Conservation (phyloP, 1,140 invertebrate genomes). For the Apis florea region DNA sequence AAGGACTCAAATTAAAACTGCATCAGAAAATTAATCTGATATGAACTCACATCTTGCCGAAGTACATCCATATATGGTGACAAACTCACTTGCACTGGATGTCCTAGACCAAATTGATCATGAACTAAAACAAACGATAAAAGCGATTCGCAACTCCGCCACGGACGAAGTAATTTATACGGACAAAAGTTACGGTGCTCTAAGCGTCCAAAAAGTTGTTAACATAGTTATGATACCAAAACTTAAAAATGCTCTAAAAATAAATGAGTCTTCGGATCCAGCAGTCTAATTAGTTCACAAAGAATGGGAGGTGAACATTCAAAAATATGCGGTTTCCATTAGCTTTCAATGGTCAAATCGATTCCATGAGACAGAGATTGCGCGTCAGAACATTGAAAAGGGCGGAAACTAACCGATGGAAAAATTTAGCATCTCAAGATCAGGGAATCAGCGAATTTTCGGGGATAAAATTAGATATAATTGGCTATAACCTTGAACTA, state of each 20-base stretch:
- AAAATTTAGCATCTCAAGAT: neutral
- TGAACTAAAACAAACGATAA: neutral
- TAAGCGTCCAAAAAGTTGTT: neutral
- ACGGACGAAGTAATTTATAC: neutral
- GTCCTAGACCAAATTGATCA: neutral
- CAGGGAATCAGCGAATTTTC: neutral
- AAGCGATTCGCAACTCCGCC: neutral
- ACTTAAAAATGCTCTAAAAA: neutral
- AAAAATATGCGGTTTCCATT: neutral
- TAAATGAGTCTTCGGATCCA: neutral
- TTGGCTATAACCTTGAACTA: neutral
- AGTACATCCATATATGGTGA: neutral
- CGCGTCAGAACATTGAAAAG: neutral
- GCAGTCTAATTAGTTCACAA: neutral
- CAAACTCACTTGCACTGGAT: neutral
- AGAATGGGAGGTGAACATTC: no score
- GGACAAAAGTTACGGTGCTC: neutral
- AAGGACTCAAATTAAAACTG: neutral
- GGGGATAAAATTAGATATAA: neutral
- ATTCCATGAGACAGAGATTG: rapidly evolving
- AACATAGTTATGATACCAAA: neutral
- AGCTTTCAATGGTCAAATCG: neutral
- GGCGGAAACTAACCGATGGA: neutral
- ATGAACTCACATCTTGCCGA: neutral
- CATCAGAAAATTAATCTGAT: neutral